phyloP scores from a whole-genome alignment of 2,797 vertebrate genomes.

The Amazona ochrocephala region DNA sequence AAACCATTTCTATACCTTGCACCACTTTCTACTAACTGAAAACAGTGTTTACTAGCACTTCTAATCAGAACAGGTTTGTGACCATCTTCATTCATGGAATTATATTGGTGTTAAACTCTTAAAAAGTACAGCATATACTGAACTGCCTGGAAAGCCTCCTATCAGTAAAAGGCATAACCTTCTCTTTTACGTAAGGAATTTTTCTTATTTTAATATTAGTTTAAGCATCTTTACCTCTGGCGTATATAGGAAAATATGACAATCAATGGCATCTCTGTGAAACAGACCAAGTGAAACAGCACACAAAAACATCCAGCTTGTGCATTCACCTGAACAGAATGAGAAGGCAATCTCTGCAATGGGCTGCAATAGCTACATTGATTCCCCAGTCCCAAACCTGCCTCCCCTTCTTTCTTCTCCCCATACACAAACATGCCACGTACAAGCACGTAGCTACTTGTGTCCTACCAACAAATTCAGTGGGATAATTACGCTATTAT shows the following conservation, averaged over 20 bases:
- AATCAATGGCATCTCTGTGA: not conserved
- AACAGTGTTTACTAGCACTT: not conserved
- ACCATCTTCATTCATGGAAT: not conserved
- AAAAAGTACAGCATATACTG: rapidly evolving
- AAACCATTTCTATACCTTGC: not conserved
- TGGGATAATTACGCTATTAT: slow-evolving; percentile 33
- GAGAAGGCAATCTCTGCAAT: not conserved
- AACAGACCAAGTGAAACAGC: not conserved
- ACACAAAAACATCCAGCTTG: rapidly evolving
- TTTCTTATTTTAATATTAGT: not conserved
- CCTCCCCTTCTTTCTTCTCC: not conserved
- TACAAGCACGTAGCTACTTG: not conserved
- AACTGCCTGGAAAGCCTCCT: not conserved
- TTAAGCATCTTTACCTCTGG: not conserved
- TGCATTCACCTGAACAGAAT: rapidly evolving
- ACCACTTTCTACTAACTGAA: not conserved
- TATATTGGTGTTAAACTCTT: rapidly evolving
- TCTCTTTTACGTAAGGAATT: not conserved
- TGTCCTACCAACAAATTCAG: not conserved
- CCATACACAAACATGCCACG: not conserved
- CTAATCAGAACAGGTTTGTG: rapidly evolving
- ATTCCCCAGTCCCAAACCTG: not conserved
- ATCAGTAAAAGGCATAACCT: not conserved
- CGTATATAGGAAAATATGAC: not conserved
- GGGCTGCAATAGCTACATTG: not conserved